Evolutionary conservation across 92 coral and sea anemone species (phyloP).

Genomic region (Muricea muricata): DNA sequence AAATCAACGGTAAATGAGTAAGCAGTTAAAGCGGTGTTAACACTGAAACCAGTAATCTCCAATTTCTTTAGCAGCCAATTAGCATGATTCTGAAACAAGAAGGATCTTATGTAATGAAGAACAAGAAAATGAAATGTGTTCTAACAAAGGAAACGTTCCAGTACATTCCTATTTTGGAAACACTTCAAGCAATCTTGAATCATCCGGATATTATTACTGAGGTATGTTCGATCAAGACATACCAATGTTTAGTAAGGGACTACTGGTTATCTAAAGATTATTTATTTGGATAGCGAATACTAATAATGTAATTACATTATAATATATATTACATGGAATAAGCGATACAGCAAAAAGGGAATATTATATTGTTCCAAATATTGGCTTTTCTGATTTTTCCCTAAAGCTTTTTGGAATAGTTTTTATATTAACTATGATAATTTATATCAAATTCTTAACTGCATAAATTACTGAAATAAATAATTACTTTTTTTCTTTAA

Average conservation of each 20-base stretch:
- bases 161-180: slow-evolving; percentile 16
- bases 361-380: too few species aligned
- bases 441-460: too few species aligned
- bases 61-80: not conserved
- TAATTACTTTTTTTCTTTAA: too few species aligned
- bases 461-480: too few species aligned
- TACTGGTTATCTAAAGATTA: too few species aligned
- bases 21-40: not conserved
- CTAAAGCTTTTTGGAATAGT: too few species aligned
- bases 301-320: too few species aligned
- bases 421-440: too few species aligned
- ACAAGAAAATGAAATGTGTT: slow-evolving; percentile 6
- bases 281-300: not conserved
- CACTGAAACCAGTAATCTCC: not conserved
- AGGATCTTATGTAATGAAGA: not conserved
- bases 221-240: not conserved
- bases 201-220: slow-evolving; percentile 21
- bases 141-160: slow-evolving; percentile 16
- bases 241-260: not conserved
- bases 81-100: slow-evolving; percentile 17
- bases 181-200: slow-evolving; percentile 4
- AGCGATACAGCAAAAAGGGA: too few species aligned
- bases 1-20: not conserved
- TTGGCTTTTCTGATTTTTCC: too few species aligned
- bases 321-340: too few species aligned